Evolutionary conservation across 2,888 invertebrate genomes (phyloP), one percentile per base, ranked within the genome.

Genomic region (Cosmia pyralina): DNA sequence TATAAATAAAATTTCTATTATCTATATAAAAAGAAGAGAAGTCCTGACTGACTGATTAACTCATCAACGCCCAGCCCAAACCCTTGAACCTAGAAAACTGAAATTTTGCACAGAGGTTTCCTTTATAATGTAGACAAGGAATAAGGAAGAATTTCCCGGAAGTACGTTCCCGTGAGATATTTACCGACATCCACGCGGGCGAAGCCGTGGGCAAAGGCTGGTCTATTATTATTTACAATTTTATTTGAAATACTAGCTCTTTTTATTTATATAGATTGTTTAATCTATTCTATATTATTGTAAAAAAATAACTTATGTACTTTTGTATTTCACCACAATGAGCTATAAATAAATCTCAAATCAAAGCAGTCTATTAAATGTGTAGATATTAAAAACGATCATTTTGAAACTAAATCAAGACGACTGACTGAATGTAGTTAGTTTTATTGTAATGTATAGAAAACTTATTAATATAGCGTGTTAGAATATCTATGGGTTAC

Each of bases 351-450:
- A 13, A 17, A 53, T 48, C 4, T 44, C 19, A 57, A 70, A 70
- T 70, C 60, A 69, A 83, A 79, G 79, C 38, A 69, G 69, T 82
- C 46, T 44, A 13, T 55, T 52, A 58, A 8, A 41, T 77, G 52
- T 75, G 57, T 72, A 79, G 70, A 82, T 80, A 82, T 71, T 53
- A 57, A 73, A 77, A 75, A 28, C 65, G 62, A 75, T 79, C 22
- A 84, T 75, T 76, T 68, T 75, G 71, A 72, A 66, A 68, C 63
- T 79, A 63, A 72, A 84, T 65, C 77, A 80, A 79, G 62, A 79
- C 59, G 85, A 87, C 86, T 86, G 89, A 89, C 89, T 88, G 87
- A 89, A 79, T 75, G 83, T 89, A 88, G 88, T 86, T 89, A 89
- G 90, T 86, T 83, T 77, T 84, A 88, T 81, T 86, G 80, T 85